Evolutionary conservation across 1,140 invertebrate genomes (phyloP).

Genomic region (Drosophila ohnishii): DNA sequence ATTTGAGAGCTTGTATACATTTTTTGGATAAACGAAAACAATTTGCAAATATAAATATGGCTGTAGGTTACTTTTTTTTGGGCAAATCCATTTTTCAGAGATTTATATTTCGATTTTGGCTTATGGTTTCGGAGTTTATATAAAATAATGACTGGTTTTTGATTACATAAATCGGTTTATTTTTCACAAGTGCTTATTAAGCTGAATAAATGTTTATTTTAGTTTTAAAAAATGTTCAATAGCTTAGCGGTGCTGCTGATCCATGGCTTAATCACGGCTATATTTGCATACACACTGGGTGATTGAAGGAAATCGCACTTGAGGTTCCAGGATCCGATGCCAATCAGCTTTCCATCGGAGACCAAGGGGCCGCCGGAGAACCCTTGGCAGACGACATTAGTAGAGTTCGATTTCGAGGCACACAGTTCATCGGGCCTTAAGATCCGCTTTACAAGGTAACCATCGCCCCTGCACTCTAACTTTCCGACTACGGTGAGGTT

Average conservation of each 20-base stretch:
- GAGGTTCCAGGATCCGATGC: constrained; percentile 23
- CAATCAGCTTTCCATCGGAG: constrained; percentile 23
- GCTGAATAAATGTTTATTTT: not conserved
- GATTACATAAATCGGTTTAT: not conserved
- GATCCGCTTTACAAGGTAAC: not conserved
- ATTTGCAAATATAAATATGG: constrained; percentile 35
- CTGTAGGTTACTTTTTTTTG: constrained; percentile 3
- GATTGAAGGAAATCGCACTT: constrained; percentile 6
- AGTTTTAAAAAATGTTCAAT: not conserved
- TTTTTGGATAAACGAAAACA: constrained; percentile 20
- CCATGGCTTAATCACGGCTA: constrained; percentile 18
- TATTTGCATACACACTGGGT: constrained; percentile 28
- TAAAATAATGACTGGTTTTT: not conserved
- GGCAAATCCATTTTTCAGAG: not conserved
- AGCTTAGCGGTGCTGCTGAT: constrained; percentile 6
- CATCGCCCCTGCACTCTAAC: not conserved
- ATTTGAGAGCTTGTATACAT: not conserved
- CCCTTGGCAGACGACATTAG: not conserved
- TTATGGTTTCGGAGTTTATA: not conserved
- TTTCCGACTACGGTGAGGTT: not conserved
- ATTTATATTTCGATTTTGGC: constrained; percentile 3
- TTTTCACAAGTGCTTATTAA: not conserved
- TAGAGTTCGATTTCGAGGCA: not conserved
- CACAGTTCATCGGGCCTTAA: constrained; percentile 8
- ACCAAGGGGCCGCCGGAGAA: constrained; percentile 30